Evolutionary conservation across 1,140 invertebrate genomes (phyloP).

Genomic region (Dendroctonus ponderosae): DNA sequence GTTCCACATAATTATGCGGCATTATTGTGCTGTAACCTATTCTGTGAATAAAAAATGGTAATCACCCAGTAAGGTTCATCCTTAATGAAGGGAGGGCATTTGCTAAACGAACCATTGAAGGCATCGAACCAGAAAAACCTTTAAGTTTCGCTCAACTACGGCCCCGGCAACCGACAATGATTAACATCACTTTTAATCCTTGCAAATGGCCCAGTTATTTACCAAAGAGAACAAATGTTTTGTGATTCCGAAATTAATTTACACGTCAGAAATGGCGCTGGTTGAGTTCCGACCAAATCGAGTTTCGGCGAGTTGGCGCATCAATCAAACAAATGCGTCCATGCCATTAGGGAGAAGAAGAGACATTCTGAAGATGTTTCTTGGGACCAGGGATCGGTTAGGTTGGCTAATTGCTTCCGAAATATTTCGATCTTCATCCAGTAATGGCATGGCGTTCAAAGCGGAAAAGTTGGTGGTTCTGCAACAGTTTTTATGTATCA

Average conservation of each 20-base stretch:
- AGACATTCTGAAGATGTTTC: no score
- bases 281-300: not conserved
- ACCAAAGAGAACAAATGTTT: slow-evolving; percentile 30
- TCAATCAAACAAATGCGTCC: slow-evolving; percentile 6
- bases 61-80: slow-evolving; percentile 13
- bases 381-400: no score
- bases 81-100: slow-evolving; percentile 22
- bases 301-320: not conserved
- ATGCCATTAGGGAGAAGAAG: not conserved
- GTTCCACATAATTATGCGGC: no score
- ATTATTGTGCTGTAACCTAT: no score
- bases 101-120: slow-evolving; percentile 18
- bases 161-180: slow-evolving; percentile 29
- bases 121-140: slow-evolving; percentile 20
- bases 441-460: no score
- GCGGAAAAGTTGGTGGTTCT: no score
- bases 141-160: slow-evolving; percentile 27
- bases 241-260: slow-evolving; percentile 26
- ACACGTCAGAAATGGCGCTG: slow-evolving; percentile 9
- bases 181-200: slow-evolving; percentile 31
- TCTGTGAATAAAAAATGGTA: no score
- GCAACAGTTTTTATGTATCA: no score
- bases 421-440: no score
- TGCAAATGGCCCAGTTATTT: slow-evolving; percentile 31
- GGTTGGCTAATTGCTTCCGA: no score